Conservation (phyloP, 2,888 invertebrate genomes). For the Dicyrtoma fusca region DNA sequence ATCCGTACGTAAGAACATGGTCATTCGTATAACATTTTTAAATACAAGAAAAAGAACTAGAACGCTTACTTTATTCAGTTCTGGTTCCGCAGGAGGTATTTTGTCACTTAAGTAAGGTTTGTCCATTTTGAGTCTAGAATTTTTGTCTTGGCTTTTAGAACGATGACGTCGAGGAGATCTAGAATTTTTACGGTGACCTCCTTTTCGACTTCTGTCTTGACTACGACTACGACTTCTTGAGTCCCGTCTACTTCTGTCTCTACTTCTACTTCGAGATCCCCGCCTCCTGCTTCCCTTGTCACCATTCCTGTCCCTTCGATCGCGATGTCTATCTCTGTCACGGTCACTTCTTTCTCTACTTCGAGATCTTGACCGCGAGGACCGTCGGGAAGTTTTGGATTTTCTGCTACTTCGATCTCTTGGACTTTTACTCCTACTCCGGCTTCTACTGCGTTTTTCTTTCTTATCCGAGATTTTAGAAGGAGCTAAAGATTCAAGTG, state of each 20-base stretch:
- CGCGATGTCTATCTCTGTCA: constrained; percentile 48
- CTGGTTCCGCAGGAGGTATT: constrained; percentile 62
- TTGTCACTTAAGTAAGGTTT: constrained; percentile 54
- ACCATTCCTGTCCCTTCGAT: constrained; percentile 18
- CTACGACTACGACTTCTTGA: constrained; percentile 36
- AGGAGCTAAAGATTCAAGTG: constrained; percentile 81
- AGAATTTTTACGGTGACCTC: constrained; percentile 40
- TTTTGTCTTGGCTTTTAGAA: constrained; percentile 54
- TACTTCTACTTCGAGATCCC: constrained; percentile 55
- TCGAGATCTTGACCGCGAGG: constrained; percentile 26
- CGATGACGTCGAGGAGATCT: constrained; percentile 28
- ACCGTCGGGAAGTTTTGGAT: neutral
- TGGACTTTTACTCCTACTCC: constrained; percentile 23
- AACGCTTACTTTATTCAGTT: constrained; percentile 61
- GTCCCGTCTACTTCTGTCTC: constrained; percentile 42
- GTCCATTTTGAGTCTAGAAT: constrained; percentile 44
- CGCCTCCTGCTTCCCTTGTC: constrained; percentile 52
- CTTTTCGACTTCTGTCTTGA: constrained; percentile 45
- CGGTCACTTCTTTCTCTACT: constrained; percentile 49
- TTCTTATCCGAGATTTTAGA: constrained; percentile 59
- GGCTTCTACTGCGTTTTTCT: constrained; percentile 20
- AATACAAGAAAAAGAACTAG: no score
- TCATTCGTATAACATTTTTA: no score
- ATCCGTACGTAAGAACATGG: no score
- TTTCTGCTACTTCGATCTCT: neutral